Evolutionary conservation across 2,113 vertebrate genomes (phyloP).

Genomic region (Leptobrachium ailaonicum): DNA sequence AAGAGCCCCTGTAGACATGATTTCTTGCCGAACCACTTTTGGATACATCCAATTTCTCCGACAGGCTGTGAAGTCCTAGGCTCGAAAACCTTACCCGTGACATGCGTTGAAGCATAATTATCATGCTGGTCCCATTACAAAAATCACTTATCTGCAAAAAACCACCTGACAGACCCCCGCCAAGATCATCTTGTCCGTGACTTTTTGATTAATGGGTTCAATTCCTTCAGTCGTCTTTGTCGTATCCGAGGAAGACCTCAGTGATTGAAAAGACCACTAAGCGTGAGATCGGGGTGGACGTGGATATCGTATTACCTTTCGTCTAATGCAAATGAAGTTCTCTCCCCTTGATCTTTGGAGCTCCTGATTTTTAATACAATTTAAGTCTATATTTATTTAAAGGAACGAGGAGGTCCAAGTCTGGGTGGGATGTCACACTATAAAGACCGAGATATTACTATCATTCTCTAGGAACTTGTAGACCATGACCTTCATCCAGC

Average conservation of each 20-base stretch:
- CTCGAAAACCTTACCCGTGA: conserved; percentile 7
- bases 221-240: background rate
- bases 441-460: no score
- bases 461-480: no score
- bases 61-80: background rate
- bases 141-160: conserved; percentile 30
- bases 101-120: conserved; percentile 2
- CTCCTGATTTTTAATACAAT: no score
- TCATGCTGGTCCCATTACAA: conserved; percentile 19
- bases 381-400: no score
- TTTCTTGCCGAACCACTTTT: conserved; percentile 12
- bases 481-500: no score
- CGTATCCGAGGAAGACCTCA: background rate
- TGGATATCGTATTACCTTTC: no score
- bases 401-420: no score
- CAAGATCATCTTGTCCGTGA: background rate
- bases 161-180: conserved; percentile 16
- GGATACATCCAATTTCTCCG: conserved; percentile 14
- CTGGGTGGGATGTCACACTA: no score
- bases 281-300: no score
- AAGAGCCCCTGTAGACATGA: conserved; percentile 23
- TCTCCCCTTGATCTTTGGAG: no score
- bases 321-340: no score
- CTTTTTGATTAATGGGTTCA: background rate
- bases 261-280: no score